Percentiles rank a stretch among this genome's conserved stretches.
Evolutionary conservation across 2,888 invertebrate genomes (phyloP).

Genomic region (Empis livida): DNA sequence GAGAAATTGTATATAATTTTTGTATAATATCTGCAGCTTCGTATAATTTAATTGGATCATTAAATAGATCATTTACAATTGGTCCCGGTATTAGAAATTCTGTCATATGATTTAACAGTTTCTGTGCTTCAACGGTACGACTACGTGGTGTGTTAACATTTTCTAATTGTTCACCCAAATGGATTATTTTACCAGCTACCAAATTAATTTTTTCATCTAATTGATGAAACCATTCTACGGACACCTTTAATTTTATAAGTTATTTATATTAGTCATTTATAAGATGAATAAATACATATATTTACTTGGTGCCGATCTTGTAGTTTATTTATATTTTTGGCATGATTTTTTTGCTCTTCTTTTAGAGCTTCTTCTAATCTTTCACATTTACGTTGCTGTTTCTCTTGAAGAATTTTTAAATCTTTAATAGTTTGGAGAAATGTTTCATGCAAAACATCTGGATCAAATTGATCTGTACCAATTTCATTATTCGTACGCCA

Average conservation of each 20-base stretch:
- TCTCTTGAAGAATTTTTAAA: conserved; percentile 61
- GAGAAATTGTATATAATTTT: conserved; percentile 87
- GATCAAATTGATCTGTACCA: conserved; percentile 65
- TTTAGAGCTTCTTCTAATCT: conserved; percentile 65
- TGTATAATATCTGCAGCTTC: conserved; percentile 97
- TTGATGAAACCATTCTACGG: conserved; percentile 79
- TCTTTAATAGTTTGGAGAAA: conserved; percentile 88
- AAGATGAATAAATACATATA: not conserved
- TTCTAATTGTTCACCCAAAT: conserved; percentile 96
- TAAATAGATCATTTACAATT: conserved; percentile 73
- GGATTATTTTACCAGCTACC: conserved; percentile 94
- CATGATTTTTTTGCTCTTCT: conserved; percentile 77
- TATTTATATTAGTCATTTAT: not conserved
- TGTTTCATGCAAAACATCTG: conserved; percentile 75
- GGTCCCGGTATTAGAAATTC: conserved; percentile 83
- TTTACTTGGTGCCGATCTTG: conserved; percentile 73
- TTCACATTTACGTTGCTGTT: conserved; percentile 76
- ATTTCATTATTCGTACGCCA: conserved; percentile 78
- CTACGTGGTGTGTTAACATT: conserved; percentile 91
- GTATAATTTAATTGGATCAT: conserved; percentile 61
- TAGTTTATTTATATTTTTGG: conserved; percentile 64
- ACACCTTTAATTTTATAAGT: conserved; percentile 48
- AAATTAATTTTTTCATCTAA: conserved; percentile 92
- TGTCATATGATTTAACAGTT: conserved; percentile 79
- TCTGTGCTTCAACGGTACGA: conserved; percentile 88